These are phyloP conservation scores for Podarcis raffonei DNA, from an alignment of 2,113 vertebrate genomes.

Conservation along the genomic window DNA sequence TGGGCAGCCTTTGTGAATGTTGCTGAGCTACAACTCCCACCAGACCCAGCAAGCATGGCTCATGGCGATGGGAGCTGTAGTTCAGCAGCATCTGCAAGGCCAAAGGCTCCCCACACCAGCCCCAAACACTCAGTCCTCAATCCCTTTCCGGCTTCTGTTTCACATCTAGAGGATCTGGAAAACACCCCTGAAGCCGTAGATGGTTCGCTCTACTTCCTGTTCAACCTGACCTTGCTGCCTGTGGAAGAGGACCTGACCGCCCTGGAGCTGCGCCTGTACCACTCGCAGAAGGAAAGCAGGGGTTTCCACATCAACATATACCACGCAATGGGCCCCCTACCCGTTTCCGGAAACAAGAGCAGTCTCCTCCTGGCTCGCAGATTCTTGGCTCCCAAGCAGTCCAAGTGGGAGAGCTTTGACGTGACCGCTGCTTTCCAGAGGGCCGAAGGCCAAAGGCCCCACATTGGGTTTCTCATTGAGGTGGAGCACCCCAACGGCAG, in stretches of 20 bases:
- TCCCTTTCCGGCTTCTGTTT: background rate
- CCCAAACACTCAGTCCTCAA: background rate
- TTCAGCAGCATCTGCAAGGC: background rate
- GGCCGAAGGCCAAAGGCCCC: constrained; percentile 45
- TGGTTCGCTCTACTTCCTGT: constrained; percentile 69
- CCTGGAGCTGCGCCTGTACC: constrained; percentile 78
- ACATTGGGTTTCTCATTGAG: constrained; percentile 76
- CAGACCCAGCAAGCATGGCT: too few species aligned
- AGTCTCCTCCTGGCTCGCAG: constrained; percentile 73
- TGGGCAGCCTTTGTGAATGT: too few species aligned
- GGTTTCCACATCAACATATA: constrained; percentile 68
- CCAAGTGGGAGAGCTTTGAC: constrained; percentile 79
- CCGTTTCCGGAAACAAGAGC: constrained; percentile 23
- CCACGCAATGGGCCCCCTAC: constrained; percentile 50
- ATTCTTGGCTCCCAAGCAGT: constrained; percentile 49
- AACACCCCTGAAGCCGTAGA: constrained; percentile 5
- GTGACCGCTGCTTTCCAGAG: constrained; percentile 71
- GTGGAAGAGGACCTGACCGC: constrained; percentile 78
- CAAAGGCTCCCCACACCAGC: background rate
- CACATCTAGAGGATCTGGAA: constrained; percentile 39
- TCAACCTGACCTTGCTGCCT: constrained; percentile 83
- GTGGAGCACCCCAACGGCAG: constrained; percentile 67
- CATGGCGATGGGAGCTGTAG: background rate
- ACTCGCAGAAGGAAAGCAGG: constrained; percentile 44
- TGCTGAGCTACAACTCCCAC: too few species aligned